Percentiles rank a stretch among this genome's conserved stretches.
These are phyloP conservation scores for Cerastis rubricosa DNA, from an alignment of 2,888 invertebrate genomes.

Conservation along the genomic window DNA sequence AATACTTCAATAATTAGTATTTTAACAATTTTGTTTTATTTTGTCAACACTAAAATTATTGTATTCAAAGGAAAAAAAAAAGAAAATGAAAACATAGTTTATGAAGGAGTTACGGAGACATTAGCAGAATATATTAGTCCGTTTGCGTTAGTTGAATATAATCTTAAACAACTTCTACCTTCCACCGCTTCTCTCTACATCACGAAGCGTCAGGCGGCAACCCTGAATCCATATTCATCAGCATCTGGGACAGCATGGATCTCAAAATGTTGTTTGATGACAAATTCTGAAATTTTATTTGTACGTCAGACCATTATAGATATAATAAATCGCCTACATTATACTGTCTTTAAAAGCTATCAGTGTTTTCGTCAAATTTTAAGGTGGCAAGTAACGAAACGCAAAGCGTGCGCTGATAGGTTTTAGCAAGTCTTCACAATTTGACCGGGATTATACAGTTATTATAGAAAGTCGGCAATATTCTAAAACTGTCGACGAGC, in stretches of 20 bases:
- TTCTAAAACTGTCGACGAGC: background rate
- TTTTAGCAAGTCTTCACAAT: background rate
- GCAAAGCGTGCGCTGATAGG: too few species aligned
- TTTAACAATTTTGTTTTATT: background rate
- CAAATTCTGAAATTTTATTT: constrained; percentile 25
- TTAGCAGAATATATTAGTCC: background rate
- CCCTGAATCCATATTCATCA: background rate
- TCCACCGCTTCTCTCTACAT: background rate
- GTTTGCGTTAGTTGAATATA: background rate
- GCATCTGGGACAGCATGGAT: constrained; percentile 9
- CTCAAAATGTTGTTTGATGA: constrained; percentile 5
- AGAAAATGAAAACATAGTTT: background rate
- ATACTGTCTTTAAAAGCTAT: background rate
- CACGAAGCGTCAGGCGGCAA: constrained; percentile 23
- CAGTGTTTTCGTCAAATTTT: background rate
- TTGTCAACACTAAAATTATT: background rate
- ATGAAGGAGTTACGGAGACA: background rate
- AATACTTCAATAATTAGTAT: background rate
- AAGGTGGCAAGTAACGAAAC: background rate
- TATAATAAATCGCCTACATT: background rate
- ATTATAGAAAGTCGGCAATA: background rate
- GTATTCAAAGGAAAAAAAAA: background rate
- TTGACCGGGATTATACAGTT: background rate
- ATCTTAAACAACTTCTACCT: background rate
- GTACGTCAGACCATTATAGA: background rate